Evolutionary conservation across 1,140 invertebrate species (phyloP).

Genomic region (Ceratitis capitata): DNA sequence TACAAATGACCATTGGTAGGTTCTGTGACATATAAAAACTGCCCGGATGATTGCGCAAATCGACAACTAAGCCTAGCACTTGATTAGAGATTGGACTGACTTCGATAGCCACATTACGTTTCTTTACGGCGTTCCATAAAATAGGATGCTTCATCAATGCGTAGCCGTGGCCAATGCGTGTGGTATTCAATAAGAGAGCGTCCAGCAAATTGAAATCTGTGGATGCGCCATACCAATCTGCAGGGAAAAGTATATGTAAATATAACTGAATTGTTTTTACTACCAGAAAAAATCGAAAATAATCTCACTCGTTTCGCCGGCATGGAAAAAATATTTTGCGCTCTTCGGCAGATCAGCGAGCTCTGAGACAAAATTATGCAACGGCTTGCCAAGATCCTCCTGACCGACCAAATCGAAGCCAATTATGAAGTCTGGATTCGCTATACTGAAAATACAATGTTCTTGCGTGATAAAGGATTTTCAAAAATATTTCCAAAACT

Average conservation of each 20-base stretch:
- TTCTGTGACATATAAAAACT: conserved; percentile 72
- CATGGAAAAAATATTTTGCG: conserved; percentile 52
- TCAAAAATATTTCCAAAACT: conserved; percentile 19
- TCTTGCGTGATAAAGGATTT: too few species aligned
- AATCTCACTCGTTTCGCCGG: conserved; percentile 18
- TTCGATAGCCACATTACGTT: conserved; percentile 79
- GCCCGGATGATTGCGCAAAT: conserved; percentile 84
- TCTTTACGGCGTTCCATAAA: conserved; percentile 71
- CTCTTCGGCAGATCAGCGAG: conserved; percentile 64
- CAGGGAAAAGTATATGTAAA: neutral
- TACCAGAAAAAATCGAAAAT: neutral
- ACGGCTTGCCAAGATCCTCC: conserved; percentile 71
- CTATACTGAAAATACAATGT: conserved; percentile 51
- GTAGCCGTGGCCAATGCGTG: conserved; percentile 74
- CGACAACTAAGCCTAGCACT: conserved; percentile 77
- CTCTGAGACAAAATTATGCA: conserved; percentile 67
- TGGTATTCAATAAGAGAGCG: conserved; percentile 76
- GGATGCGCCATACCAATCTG: conserved; percentile 70
- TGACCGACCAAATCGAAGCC: conserved; percentile 77
- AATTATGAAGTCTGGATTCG: conserved; percentile 71
- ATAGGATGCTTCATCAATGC: conserved; percentile 81
- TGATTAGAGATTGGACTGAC: conserved; percentile 83
- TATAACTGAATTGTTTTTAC: neutral
- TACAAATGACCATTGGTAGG: conserved; percentile 72
- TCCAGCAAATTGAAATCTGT: conserved; percentile 69